phyloP scores from a whole-genome alignment of 1,140 invertebrate species.

The Pectinophora gossypiella region DNA sequence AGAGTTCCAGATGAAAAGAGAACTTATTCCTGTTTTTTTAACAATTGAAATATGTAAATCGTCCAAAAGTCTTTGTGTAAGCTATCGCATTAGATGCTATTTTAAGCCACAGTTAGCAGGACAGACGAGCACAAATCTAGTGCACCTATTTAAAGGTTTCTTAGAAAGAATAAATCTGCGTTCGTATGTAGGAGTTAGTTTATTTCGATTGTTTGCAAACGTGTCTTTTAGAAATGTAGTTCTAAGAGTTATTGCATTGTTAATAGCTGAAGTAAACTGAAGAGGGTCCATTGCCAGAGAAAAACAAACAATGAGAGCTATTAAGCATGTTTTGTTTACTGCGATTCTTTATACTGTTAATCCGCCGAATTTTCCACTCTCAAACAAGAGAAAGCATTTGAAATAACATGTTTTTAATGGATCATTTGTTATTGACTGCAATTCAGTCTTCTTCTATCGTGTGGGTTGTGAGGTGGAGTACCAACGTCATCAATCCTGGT shows the following conservation, averaged over 20 bases:
- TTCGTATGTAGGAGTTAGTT: background rate
- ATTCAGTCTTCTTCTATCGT: too few relatives aligned
- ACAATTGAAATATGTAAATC: background rate
- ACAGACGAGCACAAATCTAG: conserved; percentile 32
- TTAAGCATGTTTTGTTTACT: too few relatives aligned
- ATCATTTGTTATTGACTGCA: too few relatives aligned
- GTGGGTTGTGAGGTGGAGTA: too few relatives aligned
- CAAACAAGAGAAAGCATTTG: too few relatives aligned
- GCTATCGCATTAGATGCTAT: conserved; percentile 32
- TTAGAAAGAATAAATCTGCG: conserved; percentile 11
- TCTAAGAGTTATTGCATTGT: conserved; percentile 4
- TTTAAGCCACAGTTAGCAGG: conserved; percentile 32
- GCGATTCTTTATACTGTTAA: too few relatives aligned
- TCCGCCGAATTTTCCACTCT: too few relatives aligned
- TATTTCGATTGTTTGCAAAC: conserved; percentile 6
- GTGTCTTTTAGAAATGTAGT: conserved; percentile 5
- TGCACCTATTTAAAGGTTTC: conserved; percentile 38
- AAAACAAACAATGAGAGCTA: too few relatives aligned
- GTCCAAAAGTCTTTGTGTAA: conserved; percentile 8
- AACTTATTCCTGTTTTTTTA: background rate
- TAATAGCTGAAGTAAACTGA: background rate
- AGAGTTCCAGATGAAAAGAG: too few relatives aligned
- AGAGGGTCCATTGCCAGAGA: too few relatives aligned
- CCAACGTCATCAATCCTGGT: too few relatives aligned
- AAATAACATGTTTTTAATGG: too few relatives aligned